Conservation (phyloP, 2,888 invertebrate genomes). For the Cheilosia scutellata region DNA sequence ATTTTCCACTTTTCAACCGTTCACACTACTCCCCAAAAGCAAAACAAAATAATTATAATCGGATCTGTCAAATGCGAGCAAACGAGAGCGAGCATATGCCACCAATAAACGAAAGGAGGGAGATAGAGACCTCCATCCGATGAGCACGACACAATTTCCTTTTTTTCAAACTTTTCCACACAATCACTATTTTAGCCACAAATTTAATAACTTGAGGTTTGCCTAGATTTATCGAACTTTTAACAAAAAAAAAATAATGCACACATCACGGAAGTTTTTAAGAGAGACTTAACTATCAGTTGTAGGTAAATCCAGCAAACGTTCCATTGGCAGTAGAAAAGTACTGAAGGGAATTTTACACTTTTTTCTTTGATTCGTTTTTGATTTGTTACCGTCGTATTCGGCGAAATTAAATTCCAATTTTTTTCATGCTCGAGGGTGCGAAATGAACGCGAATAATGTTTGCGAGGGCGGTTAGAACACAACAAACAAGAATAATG, state of each 20-base stretch:
- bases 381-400: conserved; percentile 62
- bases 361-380: conserved; percentile 42
- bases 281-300: conserved; percentile 16
- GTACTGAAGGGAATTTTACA: conserved; percentile 54
- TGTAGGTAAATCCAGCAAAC: conserved; percentile 25
- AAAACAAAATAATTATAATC: conserved; percentile 74
- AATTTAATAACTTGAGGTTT: conserved; percentile 21
- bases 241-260: conserved; percentile 1
- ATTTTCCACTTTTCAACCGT: conserved; percentile 50
- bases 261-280: neutral
- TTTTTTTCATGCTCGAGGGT: conserved; percentile 24
- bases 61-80: conserved; percentile 66
- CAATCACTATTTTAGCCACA: conserved; percentile 39
- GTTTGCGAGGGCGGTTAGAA: conserved; percentile 7
- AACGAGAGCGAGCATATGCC: conserved; percentile 36
- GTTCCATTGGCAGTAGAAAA: conserved; percentile 50
- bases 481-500: conserved; percentile 42
- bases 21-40: conserved; percentile 67
- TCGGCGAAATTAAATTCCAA: conserved; percentile 57
- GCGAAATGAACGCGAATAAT: conserved; percentile 48
- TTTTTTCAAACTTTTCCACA: conserved; percentile 36
- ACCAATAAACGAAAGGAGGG: conserved; percentile 42
- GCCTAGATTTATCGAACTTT: neutral
- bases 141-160: conserved; percentile 73
- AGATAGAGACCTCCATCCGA: conserved; percentile 52